Conservation (phyloP, 2,888 invertebrate genomes). For the Oasisia sp. region DNA sequence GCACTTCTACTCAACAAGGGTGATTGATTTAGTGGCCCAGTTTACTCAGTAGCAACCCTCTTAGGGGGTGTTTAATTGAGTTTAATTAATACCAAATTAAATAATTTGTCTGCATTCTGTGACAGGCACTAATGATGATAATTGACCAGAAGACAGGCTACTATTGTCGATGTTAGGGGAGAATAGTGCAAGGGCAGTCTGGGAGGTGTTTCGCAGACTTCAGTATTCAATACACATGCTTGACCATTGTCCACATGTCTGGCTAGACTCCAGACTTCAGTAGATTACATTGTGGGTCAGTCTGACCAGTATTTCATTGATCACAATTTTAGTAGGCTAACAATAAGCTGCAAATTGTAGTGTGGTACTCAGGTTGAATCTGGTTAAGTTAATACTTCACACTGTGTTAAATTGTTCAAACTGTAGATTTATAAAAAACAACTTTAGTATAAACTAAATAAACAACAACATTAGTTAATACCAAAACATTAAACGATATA, state of each 20-base stretch:
- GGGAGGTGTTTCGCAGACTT: neutral
- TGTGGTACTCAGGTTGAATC: neutral
- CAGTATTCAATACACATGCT: neutral
- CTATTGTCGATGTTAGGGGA: neutral
- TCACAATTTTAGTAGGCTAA: neutral
- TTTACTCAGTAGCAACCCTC: neutral
- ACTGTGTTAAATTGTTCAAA: too few relatives aligned
- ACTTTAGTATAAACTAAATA: too few relatives aligned
- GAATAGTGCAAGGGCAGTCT: neutral
- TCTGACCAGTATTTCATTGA: neutral
- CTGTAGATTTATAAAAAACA: too few relatives aligned
- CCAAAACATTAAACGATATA: neutral
- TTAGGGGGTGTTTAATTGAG: conserved; percentile 3
- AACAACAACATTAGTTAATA: too few relatives aligned
- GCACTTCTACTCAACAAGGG: neutral
- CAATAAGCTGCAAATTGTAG: neutral
- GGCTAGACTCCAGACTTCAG: neutral
- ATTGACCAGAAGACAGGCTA: neutral
- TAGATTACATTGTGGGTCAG: neutral
- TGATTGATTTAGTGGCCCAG: conserved; percentile 17
- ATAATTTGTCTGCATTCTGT: neutral
- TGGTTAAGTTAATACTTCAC: too few relatives aligned
- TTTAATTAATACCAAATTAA: conserved; percentile 11
- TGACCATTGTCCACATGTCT: neutral
- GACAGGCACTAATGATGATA: neutral